Conservation (phyloP, 2,888 invertebrate species). For the Drymonia ruficornis region DNA sequence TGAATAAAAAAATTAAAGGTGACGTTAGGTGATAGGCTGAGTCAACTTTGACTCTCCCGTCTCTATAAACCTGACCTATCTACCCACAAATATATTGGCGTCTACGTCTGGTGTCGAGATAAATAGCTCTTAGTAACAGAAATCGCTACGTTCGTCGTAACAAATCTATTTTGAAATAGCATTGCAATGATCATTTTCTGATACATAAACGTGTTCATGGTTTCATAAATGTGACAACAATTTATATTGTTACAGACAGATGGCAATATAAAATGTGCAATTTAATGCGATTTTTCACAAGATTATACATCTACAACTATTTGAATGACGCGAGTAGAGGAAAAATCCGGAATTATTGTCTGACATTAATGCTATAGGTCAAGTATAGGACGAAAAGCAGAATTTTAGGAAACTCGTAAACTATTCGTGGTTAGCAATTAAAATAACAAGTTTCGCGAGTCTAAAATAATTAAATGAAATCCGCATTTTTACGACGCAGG, state of each 20-base stretch:
- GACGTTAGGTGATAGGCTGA: not conserved
- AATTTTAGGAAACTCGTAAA: not conserved
- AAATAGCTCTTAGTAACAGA: slow-evolving; percentile 35
- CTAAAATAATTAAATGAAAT: not conserved
- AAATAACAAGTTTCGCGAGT: not conserved
- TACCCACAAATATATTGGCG: slow-evolving; percentile 2
- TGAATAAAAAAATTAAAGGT: not conserved
- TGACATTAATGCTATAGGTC: slow-evolving; percentile 1
- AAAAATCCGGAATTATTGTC: slow-evolving; percentile 1
- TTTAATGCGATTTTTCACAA: not conserved
- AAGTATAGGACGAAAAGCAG: not conserved
- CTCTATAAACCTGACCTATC: slow-evolving; percentile 7
- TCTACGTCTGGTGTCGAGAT: slow-evolving; percentile 21
- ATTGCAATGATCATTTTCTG: slow-evolving; percentile 16
- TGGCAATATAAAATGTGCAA: not conserved
- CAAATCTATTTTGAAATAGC: slow-evolving; percentile 21
- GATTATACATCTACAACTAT: not conserved
- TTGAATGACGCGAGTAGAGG: slow-evolving; percentile 1
- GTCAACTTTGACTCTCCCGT: not conserved
- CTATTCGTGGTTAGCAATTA: not conserved
- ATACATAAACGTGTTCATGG: slow-evolving; percentile 16
- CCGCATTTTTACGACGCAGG: no score
- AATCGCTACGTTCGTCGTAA: slow-evolving; percentile 19
- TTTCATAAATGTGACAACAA: slow-evolving; percentile 26
- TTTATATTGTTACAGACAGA: slow-evolving; percentile 20